Base-by-base conservation (phyloP, 2,113 vertebrate species). In the Apistogramma diplotaenia region DNA sequence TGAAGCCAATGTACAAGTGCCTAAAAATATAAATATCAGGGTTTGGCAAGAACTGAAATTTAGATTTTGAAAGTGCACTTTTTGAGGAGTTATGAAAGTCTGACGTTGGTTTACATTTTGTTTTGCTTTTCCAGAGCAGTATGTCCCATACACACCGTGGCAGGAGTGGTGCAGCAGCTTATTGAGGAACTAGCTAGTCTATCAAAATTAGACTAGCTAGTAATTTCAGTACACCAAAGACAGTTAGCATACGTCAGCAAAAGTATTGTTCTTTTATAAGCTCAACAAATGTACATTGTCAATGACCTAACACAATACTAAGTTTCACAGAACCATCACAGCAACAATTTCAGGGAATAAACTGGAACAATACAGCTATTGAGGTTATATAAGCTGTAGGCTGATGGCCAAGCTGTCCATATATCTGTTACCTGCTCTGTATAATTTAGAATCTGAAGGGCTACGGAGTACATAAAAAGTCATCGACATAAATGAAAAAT, bases 401-500 rank as follows among this genome's bases (percentile, higher is more conserved):
- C 67, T 79, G n/a, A 6, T 18, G 18, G 85, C 87, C 89, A 90
- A 77, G 72, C 65, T 49, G 49, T 83, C 81, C 61, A 77, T 83
- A 92, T 89, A 65, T 84, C 62, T 72, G 82, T 83, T 76, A 92
- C 88, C 90, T 92, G 85, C 27, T 78, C 65, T 60, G 37, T 62
- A 23, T 81, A 82, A 81, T 84, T 76, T 62, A 43, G 65, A 54
- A 81, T 71, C 46, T 87, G 61, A 75, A 55, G 33, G 67, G 57
- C 65, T 2, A 16, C 6, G 19, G 16, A 23, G 19, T 13, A 21
- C 16, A 51, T 25, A 55, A 67, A 81, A 84, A 60, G 25, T 6
- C 16, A 70, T 25, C 27, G 27, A n/a, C 43, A 18, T 51, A 70
- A 43, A n/a, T 70, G 43, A 70, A 31, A 70, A 70, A 70, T 70